Evolutionary conservation across 1,140 invertebrate genomes (phyloP).

Genomic region (Apolygus lucorum): DNA sequence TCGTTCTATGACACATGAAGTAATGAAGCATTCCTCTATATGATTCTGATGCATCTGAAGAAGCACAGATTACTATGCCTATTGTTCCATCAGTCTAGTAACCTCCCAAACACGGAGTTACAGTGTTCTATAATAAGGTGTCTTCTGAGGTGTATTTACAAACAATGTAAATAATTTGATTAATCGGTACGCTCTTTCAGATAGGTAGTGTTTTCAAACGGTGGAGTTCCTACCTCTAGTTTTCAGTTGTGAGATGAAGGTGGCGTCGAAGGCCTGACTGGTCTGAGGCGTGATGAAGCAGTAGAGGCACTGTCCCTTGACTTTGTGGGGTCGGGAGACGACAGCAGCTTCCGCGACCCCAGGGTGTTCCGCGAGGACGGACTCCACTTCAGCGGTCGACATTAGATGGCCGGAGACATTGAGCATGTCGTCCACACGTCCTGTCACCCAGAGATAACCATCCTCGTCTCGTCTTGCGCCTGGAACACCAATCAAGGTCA

Average conservation of each 20-base stretch:
- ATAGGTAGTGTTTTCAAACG: no score
- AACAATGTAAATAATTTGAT: no score
- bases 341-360: constrained; percentile 88
- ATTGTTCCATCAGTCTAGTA: no score
- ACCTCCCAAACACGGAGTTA: no score
- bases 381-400: constrained; percentile 93
- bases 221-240: constrained; percentile 58
- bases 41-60: no score
- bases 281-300: constrained; percentile 89
- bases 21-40: no score
- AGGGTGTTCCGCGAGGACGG: constrained; percentile 73
- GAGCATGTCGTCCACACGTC: constrained; percentile 94
- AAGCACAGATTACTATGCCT: no score
- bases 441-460: constrained; percentile 95
- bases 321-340: constrained; percentile 81
- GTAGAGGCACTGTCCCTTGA: constrained; percentile 95
- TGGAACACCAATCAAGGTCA: constrained; percentile 40
- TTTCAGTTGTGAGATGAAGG: constrained; percentile 66
- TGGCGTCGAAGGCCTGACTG: constrained; percentile 56
- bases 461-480: constrained; percentile 84
- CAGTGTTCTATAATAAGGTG: no score
- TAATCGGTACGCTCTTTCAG: no score
- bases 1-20: no score
- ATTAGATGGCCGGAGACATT: constrained; percentile 96
- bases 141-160: no score